phyloP scores from a whole-genome alignment of 2,797 vertebrate genomes.

The Furcifer pardalis region DNA sequence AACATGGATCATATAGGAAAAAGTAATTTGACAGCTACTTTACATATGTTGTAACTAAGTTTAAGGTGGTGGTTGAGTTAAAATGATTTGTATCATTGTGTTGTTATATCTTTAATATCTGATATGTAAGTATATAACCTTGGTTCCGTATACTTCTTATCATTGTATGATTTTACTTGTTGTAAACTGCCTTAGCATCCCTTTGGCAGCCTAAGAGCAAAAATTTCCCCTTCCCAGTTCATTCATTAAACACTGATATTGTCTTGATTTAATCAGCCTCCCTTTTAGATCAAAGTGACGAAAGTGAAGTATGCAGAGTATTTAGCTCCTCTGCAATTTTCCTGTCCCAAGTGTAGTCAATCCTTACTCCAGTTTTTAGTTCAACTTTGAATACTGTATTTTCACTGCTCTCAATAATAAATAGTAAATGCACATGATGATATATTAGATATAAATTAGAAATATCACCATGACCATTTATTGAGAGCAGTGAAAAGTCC shows the following conservation, averaged over 20 bases:
- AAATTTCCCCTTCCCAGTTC: not conserved
- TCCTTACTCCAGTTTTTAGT: not conserved
- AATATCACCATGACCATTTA: no score
- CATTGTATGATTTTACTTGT: no score
- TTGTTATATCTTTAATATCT: not conserved
- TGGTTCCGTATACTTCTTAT: not conserved
- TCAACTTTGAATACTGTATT: not conserved
- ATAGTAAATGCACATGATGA: not conserved
- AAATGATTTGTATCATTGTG: not conserved
- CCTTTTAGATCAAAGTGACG: not conserved
- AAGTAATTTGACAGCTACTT: not conserved
- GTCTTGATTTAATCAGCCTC: not conserved
- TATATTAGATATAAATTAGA: no score
- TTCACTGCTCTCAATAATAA: not conserved
- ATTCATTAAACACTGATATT: not conserved
- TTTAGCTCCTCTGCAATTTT: not conserved
- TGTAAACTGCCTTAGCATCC: no score
- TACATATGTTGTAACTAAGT: not conserved
- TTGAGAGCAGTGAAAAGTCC: no score
- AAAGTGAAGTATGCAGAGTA: not conserved
- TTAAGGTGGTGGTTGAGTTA: not conserved
- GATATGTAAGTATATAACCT: not conserved
- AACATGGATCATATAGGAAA: not conserved
- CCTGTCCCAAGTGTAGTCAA: not conserved
- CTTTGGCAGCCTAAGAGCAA: no score